Evolutionary conservation across 2,888 invertebrate species (phyloP), one percentile per base, ranked within the genome.

Genomic region (Cryptus viduatorius): DNA sequence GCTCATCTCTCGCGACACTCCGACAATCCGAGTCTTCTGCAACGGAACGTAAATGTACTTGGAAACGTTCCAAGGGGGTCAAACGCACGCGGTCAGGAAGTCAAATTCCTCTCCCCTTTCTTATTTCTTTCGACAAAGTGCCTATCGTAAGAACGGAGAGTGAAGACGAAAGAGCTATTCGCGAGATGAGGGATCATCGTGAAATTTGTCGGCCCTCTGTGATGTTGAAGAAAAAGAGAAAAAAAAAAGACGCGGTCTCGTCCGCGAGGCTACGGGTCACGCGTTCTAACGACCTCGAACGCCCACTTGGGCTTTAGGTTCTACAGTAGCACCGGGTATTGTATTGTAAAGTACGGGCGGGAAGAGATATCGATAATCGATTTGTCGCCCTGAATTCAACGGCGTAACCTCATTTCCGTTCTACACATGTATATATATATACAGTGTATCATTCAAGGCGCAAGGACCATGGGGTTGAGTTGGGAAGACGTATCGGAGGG

Each of bases 331-430:
- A 48, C 16, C 44, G 37, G 64, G 16, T 16, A 42, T 64, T 65
- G 59, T 80, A 71, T 67, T 61, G 50, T 68, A 77, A 59, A 76
- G 59, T 72, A 8, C 37, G 29, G 72, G n/a, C 44, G 59, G 16
- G 10, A 80, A 59, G 50, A 48, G 73, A 73, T 79, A 78, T 84
- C 73, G 71, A 64, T 73, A 73, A 81, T 84, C 84, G 67, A 84
- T 80, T 77, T 84, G 77, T 64, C 72, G 83, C 56, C 77, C 83
- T 80, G 75, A 72, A 80, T 77, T 44, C 67, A 50, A 31, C 59
- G 56, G 31, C 50, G 59, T 59, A 84, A 80, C 77, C 83, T 84
- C 77, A 61, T 73, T 84, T 77, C 59, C 48, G 46, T 16, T 50
- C 3, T 19, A 56, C 24, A 42, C 48, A 29, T 50, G 29, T 31